A percentile compares a stretch with the other conserved stretches of the same genome.
phyloP scores from a whole-genome alignment of 30 jellyfish, hydroid and myxozoan genomes.

The Sanderia malayensis region DNA sequence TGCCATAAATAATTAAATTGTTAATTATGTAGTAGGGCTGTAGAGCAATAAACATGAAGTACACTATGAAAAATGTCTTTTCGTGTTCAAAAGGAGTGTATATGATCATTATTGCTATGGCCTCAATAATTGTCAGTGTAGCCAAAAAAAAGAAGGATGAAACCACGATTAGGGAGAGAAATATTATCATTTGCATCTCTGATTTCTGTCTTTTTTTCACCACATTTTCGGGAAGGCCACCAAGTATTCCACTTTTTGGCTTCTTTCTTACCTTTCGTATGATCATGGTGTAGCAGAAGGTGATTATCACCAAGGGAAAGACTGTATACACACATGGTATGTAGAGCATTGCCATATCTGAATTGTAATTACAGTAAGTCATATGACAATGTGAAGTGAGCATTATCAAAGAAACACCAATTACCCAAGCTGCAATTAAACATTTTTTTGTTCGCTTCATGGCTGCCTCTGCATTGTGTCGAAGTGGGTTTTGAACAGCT shows the following conservation, averaged over 20 bases:
- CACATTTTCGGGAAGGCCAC: not conserved
- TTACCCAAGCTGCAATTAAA: constrained; percentile 12
- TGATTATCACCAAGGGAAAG: constrained; percentile 3
- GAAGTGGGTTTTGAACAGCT: constrained; percentile 24
- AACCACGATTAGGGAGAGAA: constrained; percentile 15
- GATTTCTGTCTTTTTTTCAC: constrained; percentile 1
- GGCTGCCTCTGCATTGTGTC: constrained; percentile 1
- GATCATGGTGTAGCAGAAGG: constrained; percentile 8
- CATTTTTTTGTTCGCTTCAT: not conserved
- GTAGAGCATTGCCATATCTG: not conserved
- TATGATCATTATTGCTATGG: not conserved
- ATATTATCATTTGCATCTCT: constrained; percentile 20
- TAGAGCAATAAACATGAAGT: not conserved
- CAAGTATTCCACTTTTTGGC: constrained; percentile 11
- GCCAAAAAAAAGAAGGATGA: constrained; percentile 7
- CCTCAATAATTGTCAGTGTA: constrained; percentile 8
- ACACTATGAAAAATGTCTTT: not conserved
- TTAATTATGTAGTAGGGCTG: constrained; percentile 19
- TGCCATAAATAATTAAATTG: constrained; percentile 38
- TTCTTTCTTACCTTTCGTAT: not conserved
- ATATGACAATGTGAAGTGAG: no score
- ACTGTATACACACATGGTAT: constrained; percentile 1
- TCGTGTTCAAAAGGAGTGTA: not conserved
- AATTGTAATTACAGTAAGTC: not conserved
- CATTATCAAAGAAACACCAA: not conserved